Evolutionary conservation across 2,888 invertebrate genomes (phyloP).

Genomic region (Nomada fucata): DNA sequence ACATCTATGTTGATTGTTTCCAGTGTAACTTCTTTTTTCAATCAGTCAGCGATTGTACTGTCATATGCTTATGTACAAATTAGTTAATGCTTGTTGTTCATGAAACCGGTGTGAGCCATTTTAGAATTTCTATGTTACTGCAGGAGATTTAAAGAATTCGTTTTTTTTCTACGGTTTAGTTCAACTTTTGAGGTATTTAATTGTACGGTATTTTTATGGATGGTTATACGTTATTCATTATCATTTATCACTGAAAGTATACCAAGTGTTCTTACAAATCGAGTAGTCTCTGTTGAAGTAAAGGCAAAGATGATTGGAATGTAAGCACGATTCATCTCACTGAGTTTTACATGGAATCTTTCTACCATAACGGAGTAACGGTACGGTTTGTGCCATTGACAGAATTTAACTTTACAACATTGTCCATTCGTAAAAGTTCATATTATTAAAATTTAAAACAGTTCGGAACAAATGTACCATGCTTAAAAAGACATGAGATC

Average conservation of each 20-base stretch:
- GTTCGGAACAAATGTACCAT: no score
- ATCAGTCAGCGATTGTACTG: slow-evolving; percentile 7
- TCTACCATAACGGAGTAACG: slow-evolving; percentile 77
- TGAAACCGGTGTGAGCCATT: background rate
- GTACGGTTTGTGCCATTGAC: slow-evolving; percentile 72
- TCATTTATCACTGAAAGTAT: no score
- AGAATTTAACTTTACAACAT: slow-evolving; percentile 10
- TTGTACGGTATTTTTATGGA: no score
- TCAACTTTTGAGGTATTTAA: background rate
- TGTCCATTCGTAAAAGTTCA: background rate
- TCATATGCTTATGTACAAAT: background rate
- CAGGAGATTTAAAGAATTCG: background rate
- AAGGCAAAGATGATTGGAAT: no score
- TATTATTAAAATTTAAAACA: background rate
- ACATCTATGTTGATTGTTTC: slow-evolving; percentile 38
- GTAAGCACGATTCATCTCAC: background rate
- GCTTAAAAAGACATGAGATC: no score
- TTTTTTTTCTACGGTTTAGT: background rate
- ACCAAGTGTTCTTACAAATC: no score
- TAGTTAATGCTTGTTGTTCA: background rate
- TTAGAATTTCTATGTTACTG: background rate
- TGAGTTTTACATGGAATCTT: slow-evolving; percentile 48
- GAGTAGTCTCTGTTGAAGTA: no score
- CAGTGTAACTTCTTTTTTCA: slow-evolving; percentile 9
- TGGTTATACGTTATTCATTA: no score